Conservation (phyloP, 2,797 vertebrate genomes). For the Centropyge bicolor region DNA sequence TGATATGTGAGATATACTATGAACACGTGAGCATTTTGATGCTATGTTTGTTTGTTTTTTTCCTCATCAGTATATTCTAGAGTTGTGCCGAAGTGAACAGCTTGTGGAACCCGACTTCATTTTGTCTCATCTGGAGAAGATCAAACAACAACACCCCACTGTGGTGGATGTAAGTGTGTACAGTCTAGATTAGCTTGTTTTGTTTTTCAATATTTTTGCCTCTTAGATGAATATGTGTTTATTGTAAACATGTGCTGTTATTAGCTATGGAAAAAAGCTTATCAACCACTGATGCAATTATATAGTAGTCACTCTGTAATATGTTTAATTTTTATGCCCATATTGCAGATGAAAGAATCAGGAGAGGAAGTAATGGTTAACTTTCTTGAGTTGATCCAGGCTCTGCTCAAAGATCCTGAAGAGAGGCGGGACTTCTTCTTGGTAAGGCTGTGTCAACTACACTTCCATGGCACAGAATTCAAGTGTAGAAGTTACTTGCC, state of each 20-base stretch:
- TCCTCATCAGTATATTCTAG: slow-evolving; percentile 75
- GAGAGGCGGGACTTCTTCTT: slow-evolving; percentile 77
- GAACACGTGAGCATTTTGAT: neutral
- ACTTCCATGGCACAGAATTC: neutral
- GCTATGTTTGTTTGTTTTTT: neutral
- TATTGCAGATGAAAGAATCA: slow-evolving; percentile 56
- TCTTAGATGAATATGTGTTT: neutral
- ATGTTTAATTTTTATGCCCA: neutral
- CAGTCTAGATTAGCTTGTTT: neutral
- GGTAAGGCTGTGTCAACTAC: slow-evolving; percentile 59
- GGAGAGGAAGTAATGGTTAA: slow-evolving; percentile 64
- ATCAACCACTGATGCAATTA: neutral
- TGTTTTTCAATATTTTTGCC: neutral
- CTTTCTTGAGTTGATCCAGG: slow-evolving; percentile 77
- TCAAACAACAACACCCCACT: slow-evolving; percentile 25
- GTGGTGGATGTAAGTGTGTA: slow-evolving; percentile 37
- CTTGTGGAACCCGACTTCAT: slow-evolving; percentile 56
- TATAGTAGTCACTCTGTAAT: neutral
- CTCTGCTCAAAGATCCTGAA: slow-evolving; percentile 77
- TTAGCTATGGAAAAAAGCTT: neutral
- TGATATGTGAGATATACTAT: neutral
- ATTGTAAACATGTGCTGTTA: neutral
- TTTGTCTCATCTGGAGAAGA: slow-evolving; percentile 64
- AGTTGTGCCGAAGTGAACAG: slow-evolving; percentile 69
- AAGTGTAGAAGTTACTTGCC: neutral